These are phyloP conservation scores for Lanius collurio DNA, from an alignment of 2,113 vertebrate genomes.

Conservation along the genomic window DNA sequence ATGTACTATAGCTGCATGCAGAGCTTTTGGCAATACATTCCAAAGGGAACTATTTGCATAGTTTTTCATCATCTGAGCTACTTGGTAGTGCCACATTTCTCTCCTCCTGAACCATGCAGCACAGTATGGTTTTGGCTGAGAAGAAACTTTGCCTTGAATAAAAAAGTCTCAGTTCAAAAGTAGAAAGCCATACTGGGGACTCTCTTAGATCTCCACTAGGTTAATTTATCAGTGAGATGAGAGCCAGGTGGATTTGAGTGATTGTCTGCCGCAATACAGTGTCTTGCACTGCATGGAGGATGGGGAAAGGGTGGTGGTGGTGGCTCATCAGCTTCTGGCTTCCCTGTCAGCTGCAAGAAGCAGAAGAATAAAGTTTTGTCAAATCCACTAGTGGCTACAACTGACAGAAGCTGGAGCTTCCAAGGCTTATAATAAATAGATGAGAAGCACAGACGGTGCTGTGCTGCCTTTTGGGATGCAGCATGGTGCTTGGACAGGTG, in stretches of 20 bases:
- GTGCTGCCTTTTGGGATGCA: constrained; percentile 20
- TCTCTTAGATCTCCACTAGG: neutral
- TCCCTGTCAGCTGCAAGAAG: neutral
- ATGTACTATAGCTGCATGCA: neutral
- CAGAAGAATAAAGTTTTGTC: neutral
- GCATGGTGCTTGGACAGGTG: constrained; percentile 37
- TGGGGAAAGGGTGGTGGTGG: neutral
- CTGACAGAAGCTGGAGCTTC: constrained; percentile 20
- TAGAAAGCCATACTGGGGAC: neutral
- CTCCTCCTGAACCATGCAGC: neutral
- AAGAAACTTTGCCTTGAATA: neutral
- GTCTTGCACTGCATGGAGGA: neutral
- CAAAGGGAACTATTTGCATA: neutral
- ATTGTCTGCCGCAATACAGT: neutral
- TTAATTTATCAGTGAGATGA: neutral
- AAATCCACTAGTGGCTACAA: neutral
- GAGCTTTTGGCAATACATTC: neutral
- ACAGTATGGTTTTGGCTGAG: neutral
- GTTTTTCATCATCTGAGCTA: neutral
- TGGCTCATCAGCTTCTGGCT: neutral
- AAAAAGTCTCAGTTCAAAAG: neutral
- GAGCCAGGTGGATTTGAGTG: neutral
- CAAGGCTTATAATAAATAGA: neutral
- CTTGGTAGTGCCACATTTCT: neutral
- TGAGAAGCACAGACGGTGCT: neutral